Base-by-base conservation (phyloP, 2,113 vertebrate genomes). In the Antechinus stuartii region DNA sequence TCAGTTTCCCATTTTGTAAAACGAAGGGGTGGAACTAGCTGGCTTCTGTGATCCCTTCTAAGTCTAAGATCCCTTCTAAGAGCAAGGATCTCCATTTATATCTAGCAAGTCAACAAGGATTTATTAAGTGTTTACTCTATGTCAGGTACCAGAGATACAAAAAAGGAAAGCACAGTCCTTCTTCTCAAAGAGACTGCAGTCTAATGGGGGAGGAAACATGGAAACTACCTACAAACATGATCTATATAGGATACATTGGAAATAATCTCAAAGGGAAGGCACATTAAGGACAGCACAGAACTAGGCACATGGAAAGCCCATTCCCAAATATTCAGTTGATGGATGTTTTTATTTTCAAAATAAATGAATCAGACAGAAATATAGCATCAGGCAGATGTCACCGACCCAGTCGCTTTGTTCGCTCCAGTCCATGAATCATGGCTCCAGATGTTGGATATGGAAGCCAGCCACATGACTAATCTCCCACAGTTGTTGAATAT, bases 401-500 rank as follows among this genome's bases (percentile, higher is more conserved):
- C 68, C 35, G n/a, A 42, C 35, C 68, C 68, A 42, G 68, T 84
- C 4, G 35, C 68, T 84, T 84, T 84, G 68, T 84, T 84, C 68
- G 1, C 68, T 84, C 35, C 68, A 84, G 68, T 42, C n/a, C 68
- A 42, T 84, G 68, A 84, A 84, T 84, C 68, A 84, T 84, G 68
- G 19, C n/a, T 84, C 68, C 68, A 84, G 68, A 84, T 84, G 68
- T 84, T 84, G n/a, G 68, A n/a, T 84, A 42, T 84, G 68, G 68
- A 84, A 84, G 68, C 68, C 68, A 84, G 68, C n/a, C 68, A 84
- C 68, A 42, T 84, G 68, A 84, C 68, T 84, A 42, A 84, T 84
- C n/a, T 84, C 68, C n/a, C n/a, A 84, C 68, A 92, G 46, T 22
- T 95, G 49, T 90, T 54, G 90, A 93, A 96, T 92, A 5, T 92